phyloP scores from a whole-genome alignment of 2,888 invertebrate species.

The Leptinotarsa haldemani region DNA sequence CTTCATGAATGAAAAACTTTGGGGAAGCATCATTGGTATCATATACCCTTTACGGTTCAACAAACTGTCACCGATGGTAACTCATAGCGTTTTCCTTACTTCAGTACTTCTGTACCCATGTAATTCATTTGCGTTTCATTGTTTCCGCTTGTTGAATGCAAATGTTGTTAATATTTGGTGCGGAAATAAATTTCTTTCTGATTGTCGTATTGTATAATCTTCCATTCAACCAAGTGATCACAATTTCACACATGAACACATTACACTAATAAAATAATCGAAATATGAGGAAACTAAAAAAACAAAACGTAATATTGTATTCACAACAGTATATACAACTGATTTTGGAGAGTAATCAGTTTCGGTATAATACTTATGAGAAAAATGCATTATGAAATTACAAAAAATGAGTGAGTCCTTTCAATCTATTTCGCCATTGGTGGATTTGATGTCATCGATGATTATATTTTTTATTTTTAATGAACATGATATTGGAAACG shows the following conservation, averaged over 20 bases:
- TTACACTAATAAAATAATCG: background rate
- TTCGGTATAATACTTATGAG: background rate
- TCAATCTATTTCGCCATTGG: no score
- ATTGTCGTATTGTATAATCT: constrained; percentile 15
- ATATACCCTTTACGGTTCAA: background rate
- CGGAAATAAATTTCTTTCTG: constrained; percentile 15
- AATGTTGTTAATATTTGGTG: constrained; percentile 17
- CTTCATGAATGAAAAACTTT: background rate
- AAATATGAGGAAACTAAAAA: no score
- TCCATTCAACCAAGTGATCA: constrained; percentile 7
- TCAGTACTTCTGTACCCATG: constrained; percentile 24
- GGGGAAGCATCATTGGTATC: background rate
- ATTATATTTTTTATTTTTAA: no score
- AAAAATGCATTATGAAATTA: no score
- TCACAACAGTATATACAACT: background rate
- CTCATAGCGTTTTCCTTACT: constrained; percentile 27
- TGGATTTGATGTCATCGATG: no score
- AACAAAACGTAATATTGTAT: no score
- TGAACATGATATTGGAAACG: no score
- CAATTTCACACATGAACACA: background rate
- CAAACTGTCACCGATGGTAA: background rate
- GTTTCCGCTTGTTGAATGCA: constrained; percentile 27
- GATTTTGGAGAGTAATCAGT: background rate
- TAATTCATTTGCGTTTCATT: constrained; percentile 22
- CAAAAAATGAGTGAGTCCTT: no score